Conservation (phyloP, 2,888 invertebrate species). For the Mythimna impura region DNA sequence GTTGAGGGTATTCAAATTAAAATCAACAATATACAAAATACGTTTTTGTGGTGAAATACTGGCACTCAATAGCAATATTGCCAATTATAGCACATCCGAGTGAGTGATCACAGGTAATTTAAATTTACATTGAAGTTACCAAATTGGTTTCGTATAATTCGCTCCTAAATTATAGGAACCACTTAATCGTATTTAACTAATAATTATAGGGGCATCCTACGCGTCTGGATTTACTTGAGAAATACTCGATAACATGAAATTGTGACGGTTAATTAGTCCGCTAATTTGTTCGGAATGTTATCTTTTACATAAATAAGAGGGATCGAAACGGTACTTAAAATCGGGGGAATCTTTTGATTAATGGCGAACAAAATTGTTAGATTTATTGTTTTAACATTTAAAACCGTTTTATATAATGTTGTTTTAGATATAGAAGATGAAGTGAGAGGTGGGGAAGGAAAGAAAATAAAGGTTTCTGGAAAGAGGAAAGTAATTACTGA, state of each 20-base stretch:
- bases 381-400: slow-evolving; percentile 63
- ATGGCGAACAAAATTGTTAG: slow-evolving; percentile 48
- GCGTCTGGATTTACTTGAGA: slow-evolving; percentile 49
- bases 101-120: slow-evolving; percentile 63
- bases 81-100: slow-evolving; percentile 64
- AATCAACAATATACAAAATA: slow-evolving; percentile 43
- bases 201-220: slow-evolving; percentile 39
- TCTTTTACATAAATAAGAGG: slow-evolving; percentile 63
- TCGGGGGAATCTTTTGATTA: slow-evolving; percentile 53
- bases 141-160: slow-evolving; percentile 68
- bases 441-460: slow-evolving; percentile 47
- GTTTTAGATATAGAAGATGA: slow-evolving; percentile 28
- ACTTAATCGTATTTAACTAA: slow-evolving; percentile 64
- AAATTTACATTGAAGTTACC: slow-evolving; percentile 63
- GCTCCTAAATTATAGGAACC: slow-evolving; percentile 69
- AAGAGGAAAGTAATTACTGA: slow-evolving; percentile 53
- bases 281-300: slow-evolving; percentile 66
- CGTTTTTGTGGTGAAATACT: slow-evolving; percentile 35
- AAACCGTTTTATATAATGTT: slow-evolving; percentile 56
- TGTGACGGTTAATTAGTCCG: slow-evolving; percentile 57
- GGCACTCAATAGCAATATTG: slow-evolving; percentile 61
- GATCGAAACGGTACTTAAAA: slow-evolving; percentile 45
- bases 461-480: slow-evolving; percentile 51
- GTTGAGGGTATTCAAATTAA: slow-evolving; percentile 31
- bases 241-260: slow-evolving; percentile 58